These are phyloP conservation scores for Peromyscus polionotus DNA, from an alignment of 2,113 vertebrate species.

Conservation along the genomic window DNA sequence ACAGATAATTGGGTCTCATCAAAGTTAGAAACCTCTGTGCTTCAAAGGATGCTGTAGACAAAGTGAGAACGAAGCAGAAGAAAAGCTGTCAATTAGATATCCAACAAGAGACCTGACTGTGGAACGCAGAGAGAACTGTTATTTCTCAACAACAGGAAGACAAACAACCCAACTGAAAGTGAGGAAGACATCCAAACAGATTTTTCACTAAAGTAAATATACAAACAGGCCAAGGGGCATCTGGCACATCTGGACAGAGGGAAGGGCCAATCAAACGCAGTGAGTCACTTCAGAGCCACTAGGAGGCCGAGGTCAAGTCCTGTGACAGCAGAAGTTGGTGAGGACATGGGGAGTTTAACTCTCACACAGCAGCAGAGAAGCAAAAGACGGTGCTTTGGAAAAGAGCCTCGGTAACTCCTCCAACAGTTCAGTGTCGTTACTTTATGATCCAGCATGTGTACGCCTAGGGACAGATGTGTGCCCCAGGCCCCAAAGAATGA, in stretches of 20 bases:
- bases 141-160: neutral
- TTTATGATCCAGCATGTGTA: neutral
- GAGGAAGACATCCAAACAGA: neutral
- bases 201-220: neutral
- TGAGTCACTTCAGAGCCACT: neutral
- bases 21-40: neutral
- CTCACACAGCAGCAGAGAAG: neutral
- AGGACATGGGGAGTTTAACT: neutral
- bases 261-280: neutral
- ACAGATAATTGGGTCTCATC: neutral
- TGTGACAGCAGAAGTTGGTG: neutral
- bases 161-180: constrained; percentile 26
- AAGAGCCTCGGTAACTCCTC: neutral
- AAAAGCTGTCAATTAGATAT: neutral
- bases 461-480: neutral
- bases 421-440: neutral
- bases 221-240: neutral
- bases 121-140: neutral
- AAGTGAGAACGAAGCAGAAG: constrained; percentile 1
- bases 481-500: neutral
- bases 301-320: neutral
- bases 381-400: neutral
- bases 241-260: neutral
- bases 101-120: neutral
- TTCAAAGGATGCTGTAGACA: neutral